phyloP scores from a whole-genome alignment of 2,888 invertebrate genomes.

The Balanococcus diminutus region DNA sequence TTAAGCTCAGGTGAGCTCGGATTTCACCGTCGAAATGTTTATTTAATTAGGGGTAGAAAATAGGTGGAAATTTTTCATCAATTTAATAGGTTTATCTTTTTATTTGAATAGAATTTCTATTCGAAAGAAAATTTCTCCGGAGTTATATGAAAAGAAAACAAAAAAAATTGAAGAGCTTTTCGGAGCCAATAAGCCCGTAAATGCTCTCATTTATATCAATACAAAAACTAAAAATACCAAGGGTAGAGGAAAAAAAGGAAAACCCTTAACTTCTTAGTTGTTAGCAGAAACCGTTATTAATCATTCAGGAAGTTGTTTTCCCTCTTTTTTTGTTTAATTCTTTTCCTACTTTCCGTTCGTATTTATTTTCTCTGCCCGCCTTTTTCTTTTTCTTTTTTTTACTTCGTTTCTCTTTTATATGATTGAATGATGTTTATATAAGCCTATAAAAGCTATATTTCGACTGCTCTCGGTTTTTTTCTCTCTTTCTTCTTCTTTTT shows the following conservation, averaged over 20 bases:
- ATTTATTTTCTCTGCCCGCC: slow-evolving; percentile 44
- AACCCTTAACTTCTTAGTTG: slow-evolving; percentile 55
- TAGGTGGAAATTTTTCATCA: neutral
- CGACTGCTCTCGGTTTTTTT: neutral
- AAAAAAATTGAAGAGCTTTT: slow-evolving; percentile 48
- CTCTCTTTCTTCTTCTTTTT: neutral
- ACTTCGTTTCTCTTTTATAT: slow-evolving; percentile 48
- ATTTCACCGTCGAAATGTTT: neutral
- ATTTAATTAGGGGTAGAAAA: neutral
- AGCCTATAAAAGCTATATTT: slow-evolving; percentile 55
- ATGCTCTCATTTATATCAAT: slow-evolving; percentile 55
- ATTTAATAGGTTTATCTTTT: slow-evolving; percentile 11
- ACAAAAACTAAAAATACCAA: slow-evolving; percentile 47
- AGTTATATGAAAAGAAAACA: slow-evolving; percentile 45
- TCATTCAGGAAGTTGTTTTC: slow-evolving; percentile 55
- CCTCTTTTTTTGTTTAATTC: slow-evolving; percentile 55
- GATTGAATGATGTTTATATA: slow-evolving; percentile 55
- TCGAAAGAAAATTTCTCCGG: neutral
- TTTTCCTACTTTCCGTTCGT: slow-evolving; percentile 50
- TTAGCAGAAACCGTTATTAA: slow-evolving; percentile 55
- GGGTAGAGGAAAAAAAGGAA: slow-evolving; percentile 40
- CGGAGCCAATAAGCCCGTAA: slow-evolving; percentile 55
- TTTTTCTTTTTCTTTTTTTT: slow-evolving; percentile 27
- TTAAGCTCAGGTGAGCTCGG: neutral
- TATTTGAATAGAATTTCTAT: neutral